Conservation (phyloP, 2,797 vertebrate genomes). For the Clamator glandarius region DNA sequence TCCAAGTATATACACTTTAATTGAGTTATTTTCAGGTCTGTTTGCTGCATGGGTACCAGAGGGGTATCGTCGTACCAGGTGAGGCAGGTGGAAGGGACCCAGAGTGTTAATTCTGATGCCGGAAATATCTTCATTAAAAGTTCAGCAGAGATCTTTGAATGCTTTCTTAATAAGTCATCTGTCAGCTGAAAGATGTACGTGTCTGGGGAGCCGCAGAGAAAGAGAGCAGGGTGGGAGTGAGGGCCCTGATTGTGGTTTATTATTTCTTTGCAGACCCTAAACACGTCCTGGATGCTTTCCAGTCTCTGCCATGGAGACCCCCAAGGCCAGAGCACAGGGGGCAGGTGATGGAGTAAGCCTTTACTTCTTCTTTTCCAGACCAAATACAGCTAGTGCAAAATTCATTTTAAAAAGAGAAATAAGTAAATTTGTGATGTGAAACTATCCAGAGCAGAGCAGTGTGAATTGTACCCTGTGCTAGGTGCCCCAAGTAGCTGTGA, state of each 20-base stretch:
- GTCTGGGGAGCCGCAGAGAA: background rate
- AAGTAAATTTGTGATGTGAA: background rate
- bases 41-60: background rate
- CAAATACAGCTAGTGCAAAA: background rate
- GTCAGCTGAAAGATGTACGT: background rate
- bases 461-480: background rate
- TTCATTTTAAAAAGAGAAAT: background rate
- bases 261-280: background rate
- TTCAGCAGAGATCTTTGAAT: background rate
- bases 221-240: background rate
- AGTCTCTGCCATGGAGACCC: background rate
- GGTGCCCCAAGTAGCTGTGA: background rate
- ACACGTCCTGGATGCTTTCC: background rate
- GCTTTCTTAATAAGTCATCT: background rate
- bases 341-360: background rate
- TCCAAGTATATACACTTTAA: background rate
- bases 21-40: background rate
- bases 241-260: background rate
- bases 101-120: background rate
- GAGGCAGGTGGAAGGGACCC: background rate
- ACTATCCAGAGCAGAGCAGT: background rate
- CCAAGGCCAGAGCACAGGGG: background rate
- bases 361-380: background rate
- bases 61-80: fast-evolving
- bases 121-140: background rate